A percentile compares a stretch with the other conserved stretches of the same genome.
phyloP scores from a whole-genome alignment of 1,140 invertebrate species.

The Brachionus rotundiformis region DNA sequence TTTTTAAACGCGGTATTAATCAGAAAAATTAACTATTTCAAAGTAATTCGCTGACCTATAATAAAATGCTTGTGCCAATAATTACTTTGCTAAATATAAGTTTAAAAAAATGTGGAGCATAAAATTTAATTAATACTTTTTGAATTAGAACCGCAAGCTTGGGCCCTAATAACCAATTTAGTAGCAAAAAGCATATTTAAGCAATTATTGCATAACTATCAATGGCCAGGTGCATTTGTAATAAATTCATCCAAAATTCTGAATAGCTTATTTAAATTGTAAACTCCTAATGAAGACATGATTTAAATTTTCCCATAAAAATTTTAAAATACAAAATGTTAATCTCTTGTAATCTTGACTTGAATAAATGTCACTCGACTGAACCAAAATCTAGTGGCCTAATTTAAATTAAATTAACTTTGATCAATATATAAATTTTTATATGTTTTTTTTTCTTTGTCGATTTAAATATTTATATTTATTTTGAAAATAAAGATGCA shows the following conservation, averaged over 20 bases:
- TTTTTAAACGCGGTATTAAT: neutral
- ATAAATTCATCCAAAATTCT: neutral
- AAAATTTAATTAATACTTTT: neutral
- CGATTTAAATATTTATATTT: neutral
- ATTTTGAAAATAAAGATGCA: neutral
- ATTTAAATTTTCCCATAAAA: neutral
- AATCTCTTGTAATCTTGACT: slow-evolving; percentile 5
- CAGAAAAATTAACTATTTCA: neutral
- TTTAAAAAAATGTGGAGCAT: neutral
- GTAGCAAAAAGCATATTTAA: neutral
- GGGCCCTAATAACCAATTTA: no score
- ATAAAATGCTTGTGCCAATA: neutral
- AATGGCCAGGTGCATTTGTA: neutral
- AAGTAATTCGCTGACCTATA: neutral
- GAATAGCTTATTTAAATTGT: neutral
- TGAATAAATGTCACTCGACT: neutral
- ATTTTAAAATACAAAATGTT: neutral
- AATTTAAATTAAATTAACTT: slow-evolving; percentile 9
- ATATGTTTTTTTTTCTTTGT: neutral
- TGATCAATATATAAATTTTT: neutral
- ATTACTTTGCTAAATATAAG: neutral
- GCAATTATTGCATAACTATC: neutral
- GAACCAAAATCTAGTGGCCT: neutral
- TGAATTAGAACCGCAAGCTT: neutral
- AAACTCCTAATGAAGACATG: no score